These are phyloP conservation scores for Acrobasis repandana DNA, from an alignment of 2,888 invertebrate species.

Conservation along the genomic window DNA sequence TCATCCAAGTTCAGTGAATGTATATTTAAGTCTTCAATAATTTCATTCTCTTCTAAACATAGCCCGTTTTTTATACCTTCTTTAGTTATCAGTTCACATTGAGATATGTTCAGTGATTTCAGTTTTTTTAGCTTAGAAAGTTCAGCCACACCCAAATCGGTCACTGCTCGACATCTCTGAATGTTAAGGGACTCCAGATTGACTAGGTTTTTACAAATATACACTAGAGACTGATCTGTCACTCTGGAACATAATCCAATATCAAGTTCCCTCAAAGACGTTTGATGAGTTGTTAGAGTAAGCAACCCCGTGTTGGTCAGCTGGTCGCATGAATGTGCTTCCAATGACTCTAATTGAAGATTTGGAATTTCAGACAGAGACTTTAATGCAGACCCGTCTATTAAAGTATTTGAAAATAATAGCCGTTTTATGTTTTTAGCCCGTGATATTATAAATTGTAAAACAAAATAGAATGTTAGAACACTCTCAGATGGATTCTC, in stretches of 20 bases:
- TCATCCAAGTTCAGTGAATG: conserved; percentile 85
- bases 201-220: conserved; percentile 82
- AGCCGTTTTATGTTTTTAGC: conserved; percentile 82
- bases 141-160: conserved; percentile 83
- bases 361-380: conserved; percentile 77
- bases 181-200: conserved; percentile 84
- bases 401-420: conserved; percentile 86
- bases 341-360: conserved; percentile 77
- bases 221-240: conserved; percentile 84
- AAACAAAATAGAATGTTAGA: conserved; percentile 86
- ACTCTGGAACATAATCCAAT: conserved; percentile 85
- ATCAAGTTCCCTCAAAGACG: conserved; percentile 81
- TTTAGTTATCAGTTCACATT: conserved; percentile 85
- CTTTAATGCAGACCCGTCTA: conserved; percentile 85
- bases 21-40: conserved; percentile 79
- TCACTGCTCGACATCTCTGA: conserved; percentile 85
- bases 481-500: conserved; percentile 85
- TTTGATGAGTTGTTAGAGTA: conserved; percentile 81
- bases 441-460: conserved; percentile 80
- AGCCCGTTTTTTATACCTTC: conserved; percentile 84
- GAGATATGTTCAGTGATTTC: conserved; percentile 85
- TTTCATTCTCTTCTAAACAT: conserved; percentile 73
- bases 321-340: conserved; percentile 84
- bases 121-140: conserved; percentile 81
- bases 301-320: conserved; percentile 83